Percentiles rank a stretch among this genome's conserved stretches.
Conservation (phyloP, 2,113 vertebrate genomes). For the Pipa parva region DNA sequence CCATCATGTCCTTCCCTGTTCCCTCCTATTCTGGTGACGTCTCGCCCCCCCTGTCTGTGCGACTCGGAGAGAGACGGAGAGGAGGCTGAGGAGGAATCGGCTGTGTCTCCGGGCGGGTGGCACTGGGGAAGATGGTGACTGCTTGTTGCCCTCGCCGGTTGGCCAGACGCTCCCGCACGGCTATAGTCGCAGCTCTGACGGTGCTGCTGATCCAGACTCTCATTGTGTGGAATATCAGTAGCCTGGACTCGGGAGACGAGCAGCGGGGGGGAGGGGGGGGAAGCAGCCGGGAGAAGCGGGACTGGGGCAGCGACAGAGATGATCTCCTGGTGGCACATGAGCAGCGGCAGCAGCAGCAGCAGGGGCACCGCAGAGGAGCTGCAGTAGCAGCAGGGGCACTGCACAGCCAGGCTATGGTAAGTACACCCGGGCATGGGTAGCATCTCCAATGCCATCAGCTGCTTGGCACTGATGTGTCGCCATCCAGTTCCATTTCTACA, state of each 20-base stretch:
- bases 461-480: background rate
- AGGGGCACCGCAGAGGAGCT: constrained; percentile 9
- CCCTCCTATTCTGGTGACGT: constrained; percentile 66
- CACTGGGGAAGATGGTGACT: constrained; percentile 72
- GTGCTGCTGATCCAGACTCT: constrained; percentile 88
- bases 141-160: constrained; percentile 78
- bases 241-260: constrained; percentile 80
- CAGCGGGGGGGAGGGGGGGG: constrained; percentile 59
- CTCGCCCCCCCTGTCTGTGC: constrained; percentile 61
- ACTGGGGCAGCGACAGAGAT: constrained; percentile 56
- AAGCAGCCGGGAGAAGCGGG: constrained; percentile 60
- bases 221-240: constrained; percentile 90
- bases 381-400: constrained; percentile 21
- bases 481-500: too few species aligned
- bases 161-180: constrained; percentile 83
- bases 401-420: constrained; percentile 56
- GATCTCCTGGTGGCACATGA: constrained; percentile 59
- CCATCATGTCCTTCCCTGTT: constrained; percentile 10
- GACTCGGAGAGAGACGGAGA: constrained; percentile 8
- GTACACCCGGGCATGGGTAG: constrained; percentile 39
- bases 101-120: constrained; percentile 10
- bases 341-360: constrained; percentile 17
- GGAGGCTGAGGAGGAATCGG: background rate
- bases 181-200: constrained; percentile 79
- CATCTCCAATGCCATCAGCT: too few species aligned